Percentiles rank a stretch among this genome's conserved stretches.
Evolutionary conservation across 2,113 vertebrate species (phyloP).

Genomic region (Ameiurus melas): DNA sequence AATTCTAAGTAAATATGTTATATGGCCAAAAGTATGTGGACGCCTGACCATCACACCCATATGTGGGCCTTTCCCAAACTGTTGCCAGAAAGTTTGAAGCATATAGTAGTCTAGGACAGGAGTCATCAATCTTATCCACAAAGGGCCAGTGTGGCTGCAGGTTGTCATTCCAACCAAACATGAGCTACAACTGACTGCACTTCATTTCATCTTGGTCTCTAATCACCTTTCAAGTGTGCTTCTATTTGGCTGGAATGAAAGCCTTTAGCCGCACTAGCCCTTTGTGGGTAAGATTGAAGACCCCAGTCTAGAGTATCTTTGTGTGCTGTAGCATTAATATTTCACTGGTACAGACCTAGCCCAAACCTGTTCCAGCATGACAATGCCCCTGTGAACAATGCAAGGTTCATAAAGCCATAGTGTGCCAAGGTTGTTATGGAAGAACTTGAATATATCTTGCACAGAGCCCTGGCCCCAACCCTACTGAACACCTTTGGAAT

Average conservation of each 20-base stretch:
- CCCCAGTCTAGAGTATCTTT: background rate
- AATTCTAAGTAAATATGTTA: background rate
- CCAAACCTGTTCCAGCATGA: background rate
- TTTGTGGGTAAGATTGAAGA: background rate
- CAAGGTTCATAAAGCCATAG: background rate
- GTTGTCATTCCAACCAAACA: background rate
- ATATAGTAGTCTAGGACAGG: background rate
- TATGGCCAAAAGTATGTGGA: background rate
- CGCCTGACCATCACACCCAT: background rate
- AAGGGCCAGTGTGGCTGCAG: background rate
- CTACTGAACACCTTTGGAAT: background rate
- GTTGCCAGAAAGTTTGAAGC: background rate
- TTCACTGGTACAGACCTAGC: background rate
- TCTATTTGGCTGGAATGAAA: background rate
- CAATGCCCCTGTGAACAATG: background rate
- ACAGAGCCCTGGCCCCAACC: background rate
- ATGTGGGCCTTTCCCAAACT: background rate
- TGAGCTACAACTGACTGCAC: background rate
- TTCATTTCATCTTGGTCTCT: background rate
- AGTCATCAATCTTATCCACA: background rate
- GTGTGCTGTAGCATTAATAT: background rate
- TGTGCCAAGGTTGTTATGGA: background rate
- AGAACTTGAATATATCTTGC: background rate
- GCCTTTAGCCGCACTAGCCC: background rate
- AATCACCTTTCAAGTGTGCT: background rate